Percentiles rank a stretch among this genome's conserved stretches.
These are phyloP conservation scores for Colletes gigas DNA, from an alignment of 1,140 invertebrate species.

Conservation along the genomic window DNA sequence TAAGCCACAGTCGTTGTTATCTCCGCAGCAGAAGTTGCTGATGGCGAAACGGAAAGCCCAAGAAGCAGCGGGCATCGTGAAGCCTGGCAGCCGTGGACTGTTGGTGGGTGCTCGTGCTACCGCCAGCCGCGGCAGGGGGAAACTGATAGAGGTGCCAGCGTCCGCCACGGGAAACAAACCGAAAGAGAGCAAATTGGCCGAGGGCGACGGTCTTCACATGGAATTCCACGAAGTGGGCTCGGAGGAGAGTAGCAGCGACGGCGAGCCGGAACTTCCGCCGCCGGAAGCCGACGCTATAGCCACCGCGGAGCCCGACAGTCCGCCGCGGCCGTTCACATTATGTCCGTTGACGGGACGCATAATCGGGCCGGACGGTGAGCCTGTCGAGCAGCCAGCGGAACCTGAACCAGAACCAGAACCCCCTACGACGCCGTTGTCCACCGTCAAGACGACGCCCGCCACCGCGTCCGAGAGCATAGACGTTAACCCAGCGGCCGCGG, in stretches of 20 bases:
- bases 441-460: constrained; percentile 30
- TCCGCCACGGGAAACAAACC: constrained; percentile 61
- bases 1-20: constrained; percentile 74
- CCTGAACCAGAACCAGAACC: constrained; percentile 54
- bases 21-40: constrained; percentile 78
- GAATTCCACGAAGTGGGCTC: constrained; percentile 78
- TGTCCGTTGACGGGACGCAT: constrained; percentile 86
- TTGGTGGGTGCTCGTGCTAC: constrained; percentile 57
- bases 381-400: constrained; percentile 77
- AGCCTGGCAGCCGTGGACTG: constrained; percentile 66
- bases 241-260: constrained; percentile 82
- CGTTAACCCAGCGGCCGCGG: not conserved
- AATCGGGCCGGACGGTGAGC: constrained; percentile 86
- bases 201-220: constrained; percentile 80
- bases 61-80: constrained; percentile 73
- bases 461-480: constrained; percentile 42
- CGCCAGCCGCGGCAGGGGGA: constrained; percentile 63
- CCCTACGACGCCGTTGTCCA: constrained; percentile 43
- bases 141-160: constrained; percentile 43
- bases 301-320: constrained; percentile 82
- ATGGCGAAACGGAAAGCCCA: constrained; percentile 79
- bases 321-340: constrained; percentile 85
- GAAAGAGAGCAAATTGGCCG: constrained; percentile 79
- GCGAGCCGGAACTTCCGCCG: constrained; percentile 82
- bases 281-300: constrained; percentile 83